Evolutionary conservation across 1,140 invertebrate genomes (phyloP), one percentile per base, ranked within the genome.

Genomic region (Halyomorpha halys): DNA sequence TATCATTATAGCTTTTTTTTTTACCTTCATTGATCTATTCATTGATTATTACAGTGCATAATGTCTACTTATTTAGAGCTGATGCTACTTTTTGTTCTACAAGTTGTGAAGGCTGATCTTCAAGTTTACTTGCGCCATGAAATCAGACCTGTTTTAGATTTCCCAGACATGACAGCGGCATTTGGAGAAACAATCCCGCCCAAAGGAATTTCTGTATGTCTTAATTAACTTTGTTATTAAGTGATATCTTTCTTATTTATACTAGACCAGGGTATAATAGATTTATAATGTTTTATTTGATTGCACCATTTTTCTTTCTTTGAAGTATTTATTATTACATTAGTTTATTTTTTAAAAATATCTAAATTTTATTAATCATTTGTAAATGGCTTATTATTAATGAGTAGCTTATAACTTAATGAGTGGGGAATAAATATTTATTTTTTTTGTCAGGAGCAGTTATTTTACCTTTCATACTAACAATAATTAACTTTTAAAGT

Each of bases 131-230:
- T 73, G 11, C 65, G 69, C n/a, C 62, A 61, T 15, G 71, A 71
- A 9, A 72, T 72, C 45, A 73, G 74, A 25, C 72, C 84, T 54
- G 80, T 81, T 67, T 80, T 82, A 49, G 83, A 85, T 69, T 87
- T 86, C 69, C 76, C 77, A 67, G 86, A 87, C 71, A 74, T 85
- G 71, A 84, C 84, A 44, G 83, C 86, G 0, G 76, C 74, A 69
- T 89, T 90, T 72, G 87, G 86, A 16, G 73, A 72, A 1, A 65
- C 74, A 1, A 73, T 89, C 67, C 80, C 84, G 27, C 69, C 73
- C 8, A 76, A 79, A 65, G 80, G 79, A 62, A 71, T 80, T 30
- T 76, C 74, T 72, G 79, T 80, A 73, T 68, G 45, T 67, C 23
- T 27, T 68, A 27, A 23, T 64, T 15, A 4, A 64, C 19, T 63